phyloP scores from a whole-genome alignment of 1,140 invertebrate genomes.

The Pseudomyrmex concolor region DNA sequence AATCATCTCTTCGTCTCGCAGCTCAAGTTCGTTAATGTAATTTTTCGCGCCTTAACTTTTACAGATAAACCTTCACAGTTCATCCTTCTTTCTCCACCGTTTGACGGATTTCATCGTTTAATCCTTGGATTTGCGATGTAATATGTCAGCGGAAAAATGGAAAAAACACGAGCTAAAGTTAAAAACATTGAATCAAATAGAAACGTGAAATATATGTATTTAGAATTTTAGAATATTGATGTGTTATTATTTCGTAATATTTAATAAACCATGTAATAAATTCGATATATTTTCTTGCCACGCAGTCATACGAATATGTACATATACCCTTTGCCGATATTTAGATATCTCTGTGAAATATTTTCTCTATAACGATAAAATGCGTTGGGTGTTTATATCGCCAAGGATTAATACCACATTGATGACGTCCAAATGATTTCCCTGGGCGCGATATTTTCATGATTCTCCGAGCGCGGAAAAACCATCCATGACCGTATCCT shows the following conservation, averaged over 20 bases:
- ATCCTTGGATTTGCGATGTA: constrained; percentile 24
- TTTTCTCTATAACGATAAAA: constrained; percentile 52
- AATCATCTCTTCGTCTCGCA: constrained; percentile 15
- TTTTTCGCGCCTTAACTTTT: constrained; percentile 54
- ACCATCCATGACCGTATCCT: constrained; percentile 42
- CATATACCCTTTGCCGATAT: constrained; percentile 45
- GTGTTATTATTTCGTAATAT: constrained; percentile 5
- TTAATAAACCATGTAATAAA: constrained; percentile 47
- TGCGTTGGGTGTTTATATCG: constrained; percentile 49
- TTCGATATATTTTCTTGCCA: constrained; percentile 5
- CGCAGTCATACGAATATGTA: neutral
- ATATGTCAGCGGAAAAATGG: constrained; percentile 31
- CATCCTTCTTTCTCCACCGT: neutral
- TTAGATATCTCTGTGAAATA: constrained; percentile 46
- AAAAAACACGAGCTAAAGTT: constrained; percentile 11
- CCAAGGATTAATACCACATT: constrained; percentile 66
- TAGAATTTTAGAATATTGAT: constrained; percentile 12
- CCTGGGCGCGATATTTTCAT: constrained; percentile 48
- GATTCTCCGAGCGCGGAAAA: constrained; percentile 48
- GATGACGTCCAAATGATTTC: constrained; percentile 62
- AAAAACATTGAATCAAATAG: neutral
- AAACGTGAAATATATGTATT: neutral
- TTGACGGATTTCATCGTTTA: constrained; percentile 29
- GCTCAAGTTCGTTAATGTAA: constrained; percentile 51
- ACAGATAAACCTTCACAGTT: constrained; percentile 23